Base-by-base conservation (phyloP, 2,113 vertebrate genomes). In the Chaetodon trifascialis region DNA sequence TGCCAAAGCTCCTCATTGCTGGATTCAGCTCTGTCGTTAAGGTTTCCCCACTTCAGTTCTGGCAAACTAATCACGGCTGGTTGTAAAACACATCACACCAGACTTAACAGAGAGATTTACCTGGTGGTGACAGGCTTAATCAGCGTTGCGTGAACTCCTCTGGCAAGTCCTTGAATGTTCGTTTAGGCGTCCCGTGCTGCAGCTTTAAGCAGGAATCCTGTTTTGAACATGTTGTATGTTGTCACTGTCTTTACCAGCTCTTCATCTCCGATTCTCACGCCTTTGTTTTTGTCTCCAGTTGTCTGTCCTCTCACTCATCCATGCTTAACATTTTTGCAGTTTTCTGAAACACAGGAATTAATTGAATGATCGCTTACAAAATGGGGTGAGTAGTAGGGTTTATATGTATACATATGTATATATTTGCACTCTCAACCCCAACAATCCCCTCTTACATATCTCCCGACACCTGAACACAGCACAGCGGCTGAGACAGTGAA, bases 261-360 rank as follows among this genome's bases (percentile, higher is more conserved):
- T 85, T 78, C 90, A 86, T 94, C 84, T 80, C 87, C 79, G 80
- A 80, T 79, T 89, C 36, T 84, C 88, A 77, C 87, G 75, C 81
- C 66, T 85, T 76, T 88, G 83, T 92, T 89, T 86, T 80, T 79
- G 88, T 91, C 76, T 86, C 85, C 88, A 75, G 86, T 87, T 90
- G 89, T 94, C 71, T 93, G 92, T 93, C 91, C 69, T 93, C 82
- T 93, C 91, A 91, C 93, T 94, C 94, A 95, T 95, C 82, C 89
- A 85, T 94, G 92, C 93, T 89, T 94, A 91, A 95, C 93, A 91
- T 94, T 88, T 94, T 95, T 94, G 93, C 95, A 95, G 94, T 95
- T 95, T 92, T 96, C 95, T 94, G 95, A 96, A 95, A 95, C 94
- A 93, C 94, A 95, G 95, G 95, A 94, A 94, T 95, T 95, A 95